Base-by-base conservation (phyloP, 2,797 vertebrate genomes). In the Mormyrops attenuatus region DNA sequence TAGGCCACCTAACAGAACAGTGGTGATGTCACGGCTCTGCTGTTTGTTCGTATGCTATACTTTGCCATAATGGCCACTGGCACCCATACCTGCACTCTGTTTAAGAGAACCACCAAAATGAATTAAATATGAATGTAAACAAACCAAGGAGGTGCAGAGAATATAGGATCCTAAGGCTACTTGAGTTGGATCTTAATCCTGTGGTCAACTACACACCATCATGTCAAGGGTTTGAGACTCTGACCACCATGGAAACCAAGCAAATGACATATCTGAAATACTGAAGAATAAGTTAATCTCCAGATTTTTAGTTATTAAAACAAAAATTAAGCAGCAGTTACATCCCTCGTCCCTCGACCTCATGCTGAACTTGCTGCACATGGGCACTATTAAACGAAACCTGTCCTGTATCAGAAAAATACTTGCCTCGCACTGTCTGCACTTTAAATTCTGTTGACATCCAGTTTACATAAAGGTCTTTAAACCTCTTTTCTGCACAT, bases 231-330 rank as follows among this genome's bases (percentile, higher is more conserved):
- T 50, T 41, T 22, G 9, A 55, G 60, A 2, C 38, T 34, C 90
- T 93, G 90, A 90, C 91, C 93, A 93, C 90, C 1, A 89, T 92
- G 93, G 94, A 94, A 93, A 94, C 93, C 93, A 95, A 94, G 5
- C 30, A 15, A 73, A 73, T 41, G 34, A 20, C 69, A 17, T 11
- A 73, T 34, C 69, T 13, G 5, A 73, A 57, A 55, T 57, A 41
- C 50, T n/a, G 53, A 87, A 41, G 3, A 87, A 47, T 82, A 47
- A 82, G 38, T 82, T 9, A 20, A 82, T 82, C 77, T 44, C 3
- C 20, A 44, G 20, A n/a, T n/a, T n/a, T n/a, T n/a, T 47, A 41
- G 3, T 44, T 47, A 30, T 17, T 53, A 86, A 26, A 34, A 86
- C 30, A 86, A 38, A 50, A 49, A 7, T 15, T 15, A 86, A 55